These are phyloP conservation scores for Pomatorhinus ruficollis DNA, from an alignment of 2,113 vertebrate species.

Conservation along the genomic window DNA sequence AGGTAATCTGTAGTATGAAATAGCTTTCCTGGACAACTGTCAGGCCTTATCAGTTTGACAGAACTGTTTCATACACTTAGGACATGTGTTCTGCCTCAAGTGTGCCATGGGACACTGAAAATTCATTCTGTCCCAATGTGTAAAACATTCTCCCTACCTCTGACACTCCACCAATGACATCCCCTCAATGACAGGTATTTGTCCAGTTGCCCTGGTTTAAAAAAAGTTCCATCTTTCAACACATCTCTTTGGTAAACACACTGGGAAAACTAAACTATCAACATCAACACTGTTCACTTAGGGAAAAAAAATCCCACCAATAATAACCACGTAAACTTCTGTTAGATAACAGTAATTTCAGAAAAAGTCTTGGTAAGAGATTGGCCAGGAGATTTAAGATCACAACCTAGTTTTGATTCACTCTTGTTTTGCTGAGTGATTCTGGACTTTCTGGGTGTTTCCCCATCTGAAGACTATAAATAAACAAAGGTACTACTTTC, in stretches of 20 bases:
- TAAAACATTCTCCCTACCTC: conserved; percentile 11
- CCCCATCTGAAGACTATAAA: background rate
- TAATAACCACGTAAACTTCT: background rate
- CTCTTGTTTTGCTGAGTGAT: background rate
- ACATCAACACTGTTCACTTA: background rate
- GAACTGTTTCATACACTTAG: background rate
- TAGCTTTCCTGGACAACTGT: background rate
- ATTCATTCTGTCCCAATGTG: background rate
- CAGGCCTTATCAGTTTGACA: conserved; percentile 50
- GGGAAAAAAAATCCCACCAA: background rate
- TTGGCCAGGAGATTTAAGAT: background rate
- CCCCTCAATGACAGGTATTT: background rate
- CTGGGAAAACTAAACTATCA: background rate
- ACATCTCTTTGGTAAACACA: background rate
- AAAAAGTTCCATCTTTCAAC: background rate
- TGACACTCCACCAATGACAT: background rate
- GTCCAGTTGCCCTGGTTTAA: background rate
- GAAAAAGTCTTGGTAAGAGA: background rate
- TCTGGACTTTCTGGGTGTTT: background rate
- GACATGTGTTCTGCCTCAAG: background rate
- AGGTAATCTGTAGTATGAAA: background rate
- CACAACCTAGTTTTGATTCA: background rate
- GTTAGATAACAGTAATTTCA: background rate
- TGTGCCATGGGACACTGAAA: background rate
- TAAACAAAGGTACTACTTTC: background rate